Percentiles rank a stretch among this genome's conserved stretches.
phyloP scores from a whole-genome alignment of 1,140 invertebrate genomes.

The Listronotus bonariensis region DNA sequence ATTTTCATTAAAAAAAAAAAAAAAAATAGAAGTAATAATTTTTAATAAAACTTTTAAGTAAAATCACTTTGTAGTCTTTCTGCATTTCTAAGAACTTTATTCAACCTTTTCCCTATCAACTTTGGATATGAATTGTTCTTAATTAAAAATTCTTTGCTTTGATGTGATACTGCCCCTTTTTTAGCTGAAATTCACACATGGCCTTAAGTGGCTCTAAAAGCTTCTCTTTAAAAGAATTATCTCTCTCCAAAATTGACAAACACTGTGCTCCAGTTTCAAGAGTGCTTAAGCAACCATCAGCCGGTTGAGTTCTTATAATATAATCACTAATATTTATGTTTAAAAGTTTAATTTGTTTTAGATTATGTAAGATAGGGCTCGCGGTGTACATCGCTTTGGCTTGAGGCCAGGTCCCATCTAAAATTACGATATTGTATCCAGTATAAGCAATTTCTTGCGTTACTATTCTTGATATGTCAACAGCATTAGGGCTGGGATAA shows the following conservation, averaged over 20 bases:
- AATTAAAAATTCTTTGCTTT: constrained; percentile 88
- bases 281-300: constrained; percentile 88
- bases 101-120: constrained; percentile 77
- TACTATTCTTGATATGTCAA: constrained; percentile 61
- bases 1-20: too few species aligned
- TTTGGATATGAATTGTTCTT: constrained; percentile 86
- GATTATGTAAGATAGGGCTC: constrained; percentile 67
- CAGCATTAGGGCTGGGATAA: constrained; percentile 79
- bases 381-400: constrained; percentile 84
- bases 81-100: constrained; percentile 57
- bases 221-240: constrained; percentile 66
- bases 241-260: constrained; percentile 75
- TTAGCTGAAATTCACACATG: constrained; percentile 83
- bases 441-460: constrained; percentile 40
- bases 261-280: constrained; percentile 87
- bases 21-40: too few species aligned
- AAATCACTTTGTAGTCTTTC: constrained; percentile 22
- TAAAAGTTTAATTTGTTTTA: constrained; percentile 78
- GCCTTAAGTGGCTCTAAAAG: constrained; percentile 80
- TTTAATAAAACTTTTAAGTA: too few species aligned
- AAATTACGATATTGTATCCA: constrained; percentile 78
- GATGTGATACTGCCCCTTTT: constrained; percentile 89
- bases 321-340: constrained; percentile 77
- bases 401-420: constrained; percentile 95
- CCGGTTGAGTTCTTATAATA: constrained; percentile 91